A percentile compares a stretch with the other conserved stretches of the same genome.
These are phyloP conservation scores for Lasioglossum malachurum DNA, from an alignment of 2,888 invertebrate genomes.

Conservation along the genomic window DNA sequence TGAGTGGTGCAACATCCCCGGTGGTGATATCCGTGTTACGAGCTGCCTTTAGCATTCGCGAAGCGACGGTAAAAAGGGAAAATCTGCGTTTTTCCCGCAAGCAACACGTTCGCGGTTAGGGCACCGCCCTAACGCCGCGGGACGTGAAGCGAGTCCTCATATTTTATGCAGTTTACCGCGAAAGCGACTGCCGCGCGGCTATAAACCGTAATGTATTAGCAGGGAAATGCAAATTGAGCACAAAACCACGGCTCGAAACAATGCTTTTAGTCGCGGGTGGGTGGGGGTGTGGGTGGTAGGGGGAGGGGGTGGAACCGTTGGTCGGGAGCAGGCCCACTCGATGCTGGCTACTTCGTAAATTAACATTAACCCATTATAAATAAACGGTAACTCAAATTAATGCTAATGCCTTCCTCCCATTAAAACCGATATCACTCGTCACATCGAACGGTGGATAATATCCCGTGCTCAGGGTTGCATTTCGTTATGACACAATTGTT, in stretches of 20 bases:
- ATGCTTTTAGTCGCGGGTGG: slow-evolving; percentile 79
- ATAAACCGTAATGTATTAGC: slow-evolving; percentile 82
- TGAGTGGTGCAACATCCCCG: background rate
- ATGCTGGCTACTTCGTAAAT: slow-evolving; percentile 79
- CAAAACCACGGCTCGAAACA: slow-evolving; percentile 82
- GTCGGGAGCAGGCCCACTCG: slow-evolving; percentile 53
- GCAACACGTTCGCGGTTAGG: slow-evolving; percentile 69
- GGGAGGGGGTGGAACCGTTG: slow-evolving; percentile 35
- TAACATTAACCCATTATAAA: slow-evolving; percentile 82
- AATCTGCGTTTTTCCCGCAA: slow-evolving; percentile 61
- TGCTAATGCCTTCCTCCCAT: slow-evolving; percentile 79
- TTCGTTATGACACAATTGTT: slow-evolving; percentile 44
- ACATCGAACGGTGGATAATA: slow-evolving; percentile 52
- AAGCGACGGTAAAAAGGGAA: slow-evolving; percentile 51
- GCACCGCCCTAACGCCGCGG: slow-evolving; percentile 65
- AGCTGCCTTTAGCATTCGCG: slow-evolving; percentile 27
- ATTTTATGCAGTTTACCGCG: slow-evolving; percentile 79
- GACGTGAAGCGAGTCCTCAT: slow-evolving; percentile 73
- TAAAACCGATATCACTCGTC: slow-evolving; percentile 76
- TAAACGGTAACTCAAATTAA: slow-evolving; percentile 82
- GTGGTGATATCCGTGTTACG: slow-evolving; percentile 15
- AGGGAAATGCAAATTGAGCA: slow-evolving; percentile 82
- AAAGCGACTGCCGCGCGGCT: slow-evolving; percentile 74
- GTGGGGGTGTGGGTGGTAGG: slow-evolving; percentile 20
- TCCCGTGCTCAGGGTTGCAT: slow-evolving; percentile 31